Base-by-base conservation (phyloP, 2,888 invertebrate species). In the Stenichneumon culpator region DNA sequence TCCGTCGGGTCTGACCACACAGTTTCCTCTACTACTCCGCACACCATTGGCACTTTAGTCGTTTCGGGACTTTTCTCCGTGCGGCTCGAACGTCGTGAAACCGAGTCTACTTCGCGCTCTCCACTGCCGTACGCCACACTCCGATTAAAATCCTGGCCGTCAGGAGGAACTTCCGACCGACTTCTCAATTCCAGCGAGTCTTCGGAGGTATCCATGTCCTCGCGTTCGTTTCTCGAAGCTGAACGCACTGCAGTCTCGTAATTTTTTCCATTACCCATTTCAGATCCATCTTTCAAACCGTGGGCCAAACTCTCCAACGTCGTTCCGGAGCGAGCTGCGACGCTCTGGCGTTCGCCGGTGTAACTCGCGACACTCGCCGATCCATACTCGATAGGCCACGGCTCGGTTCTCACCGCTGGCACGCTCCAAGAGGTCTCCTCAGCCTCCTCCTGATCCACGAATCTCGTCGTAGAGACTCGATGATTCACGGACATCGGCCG, bases 401-500 rank as follows among this genome's bases (percentile, higher is more conserved):
- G 67, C 54, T 63, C 67, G 60, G 22, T 32, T 68, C 78, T 81
- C 84, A 50, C 70, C 72, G 25, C 32, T 22, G 65, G 22, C 57
- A 25, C 82, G 60, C 22, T n/a, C 73, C 77, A 80, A 54, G 73
- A 63, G 16, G 54, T 69, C 7, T 54, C 70, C 63, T 44, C 67
- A 16, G 44, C 54, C 50, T 68, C 70, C 16, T 67, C 25, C 50
- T 65, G 78, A 83, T 83, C 70, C 65, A 81, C 72, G 84, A 84
- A 86, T 84, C 79, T 86, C 44, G 16, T 44, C 78, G 60, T 32
- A 57, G 80, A 65, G 47, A 52, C 79, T 52, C 47, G 83, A 86
- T 87, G 87, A 87, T 87, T 87, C 87, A 87, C 83, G 67, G 70
- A 86, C 86, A 82, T 83, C 60, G 47, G 54, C 81, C 47, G 63